A percentile compares a stretch with the other conserved stretches of the same genome.
Conservation (phyloP, 2,888 invertebrate genomes). For the Hypolimnas misippus region DNA sequence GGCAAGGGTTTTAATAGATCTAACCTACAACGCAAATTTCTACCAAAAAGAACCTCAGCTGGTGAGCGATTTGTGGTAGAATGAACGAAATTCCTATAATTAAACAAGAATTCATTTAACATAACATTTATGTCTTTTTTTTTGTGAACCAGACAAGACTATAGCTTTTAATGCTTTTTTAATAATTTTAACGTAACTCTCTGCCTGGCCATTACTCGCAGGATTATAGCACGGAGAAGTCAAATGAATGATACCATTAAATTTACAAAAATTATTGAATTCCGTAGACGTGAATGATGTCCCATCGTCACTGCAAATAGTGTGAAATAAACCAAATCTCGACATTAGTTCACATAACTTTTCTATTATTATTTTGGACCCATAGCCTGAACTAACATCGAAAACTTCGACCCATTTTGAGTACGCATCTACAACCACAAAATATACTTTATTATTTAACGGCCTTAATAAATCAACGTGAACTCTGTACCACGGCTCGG, state of each 20-base stretch:
- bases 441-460: constrained; percentile 2
- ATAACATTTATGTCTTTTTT: background rate
- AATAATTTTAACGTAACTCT: constrained; percentile 4
- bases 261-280: constrained; percentile 1
- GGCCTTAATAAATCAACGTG: constrained; percentile 1
- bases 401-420: too few species aligned
- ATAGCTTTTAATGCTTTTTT: constrained; percentile 13
- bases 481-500: background rate
- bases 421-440: too few species aligned
- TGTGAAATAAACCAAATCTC: constrained; percentile 3
- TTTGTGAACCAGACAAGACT: background rate
- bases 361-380: background rate
- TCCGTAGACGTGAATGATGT: constrained; percentile 1
- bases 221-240: background rate
- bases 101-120: constrained; percentile 14
- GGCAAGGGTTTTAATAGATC: background rate
- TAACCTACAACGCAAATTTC: background rate
- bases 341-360: constrained; percentile 7
- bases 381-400: background rate
- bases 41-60: background rate
- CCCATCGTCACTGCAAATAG: background rate
- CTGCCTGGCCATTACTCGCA: background rate
- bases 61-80: background rate
- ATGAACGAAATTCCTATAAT: background rate
- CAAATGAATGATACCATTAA: background rate